A percentile compares a stretch with the other conserved stretches of the same genome.
phyloP scores from a whole-genome alignment of 2,888 invertebrate species.

The Pseudoips prasinana region DNA sequence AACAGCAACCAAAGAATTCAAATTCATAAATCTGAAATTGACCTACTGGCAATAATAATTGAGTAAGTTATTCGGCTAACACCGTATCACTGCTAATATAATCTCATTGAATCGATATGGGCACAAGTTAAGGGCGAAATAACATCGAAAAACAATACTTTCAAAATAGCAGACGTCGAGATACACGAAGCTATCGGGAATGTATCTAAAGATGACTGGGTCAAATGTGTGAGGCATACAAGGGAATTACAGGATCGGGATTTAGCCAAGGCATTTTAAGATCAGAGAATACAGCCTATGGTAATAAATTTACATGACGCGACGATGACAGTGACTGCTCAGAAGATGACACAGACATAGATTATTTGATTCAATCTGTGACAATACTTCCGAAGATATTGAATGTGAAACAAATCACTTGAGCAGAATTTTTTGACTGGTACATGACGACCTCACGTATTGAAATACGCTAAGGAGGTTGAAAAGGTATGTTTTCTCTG shows the following conservation, averaged over 20 bases:
- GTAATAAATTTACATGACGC: too few relatives aligned
- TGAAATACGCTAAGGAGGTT: too few relatives aligned
- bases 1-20: background rate
- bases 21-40: slow-evolving; percentile 2
- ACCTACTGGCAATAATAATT: slow-evolving; percentile 1
- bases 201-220: slow-evolving; percentile 2
- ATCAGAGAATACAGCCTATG: too few relatives aligned
- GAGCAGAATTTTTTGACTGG: too few relatives aligned
- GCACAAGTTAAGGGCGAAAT: slow-evolving; percentile 5
- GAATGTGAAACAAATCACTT: too few relatives aligned
- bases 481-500: too few relatives aligned
- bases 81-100: slow-evolving; percentile 14
- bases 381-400: too few relatives aligned
- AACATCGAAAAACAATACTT: background rate
- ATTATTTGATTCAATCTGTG: too few relatives aligned
- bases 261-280: too few relatives aligned
- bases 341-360: too few relatives aligned
- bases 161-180: background rate
- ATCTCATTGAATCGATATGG: slow-evolving; percentile 8
- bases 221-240: slow-evolving; percentile 3
- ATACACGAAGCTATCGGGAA: slow-evolving; percentile 1
- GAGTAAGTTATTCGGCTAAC: slow-evolving; percentile 3
- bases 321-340: too few relatives aligned
- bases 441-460: too few relatives aligned
- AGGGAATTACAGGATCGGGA: background rate